Conservation (phyloP, 2,797 vertebrate species). For the Stomatorhinus walkeri region DNA sequence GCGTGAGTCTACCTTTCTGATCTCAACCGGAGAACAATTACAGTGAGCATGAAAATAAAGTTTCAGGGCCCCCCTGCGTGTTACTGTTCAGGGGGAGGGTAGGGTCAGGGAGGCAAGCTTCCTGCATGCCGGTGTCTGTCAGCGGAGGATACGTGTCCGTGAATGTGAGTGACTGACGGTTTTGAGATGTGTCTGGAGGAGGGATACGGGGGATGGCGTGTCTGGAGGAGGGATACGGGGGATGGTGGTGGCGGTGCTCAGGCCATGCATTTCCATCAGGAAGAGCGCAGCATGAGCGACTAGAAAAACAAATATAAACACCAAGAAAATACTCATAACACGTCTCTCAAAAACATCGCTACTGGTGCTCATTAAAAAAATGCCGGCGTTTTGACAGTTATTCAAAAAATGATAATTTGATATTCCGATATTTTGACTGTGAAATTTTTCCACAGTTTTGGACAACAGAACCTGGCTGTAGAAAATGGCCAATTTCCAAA, state of each 20-base stretch:
- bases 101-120: not conserved
- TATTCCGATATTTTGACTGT: not conserved
- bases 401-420: not conserved
- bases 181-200: not conserved
- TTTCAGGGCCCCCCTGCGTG: constrained; percentile 25
- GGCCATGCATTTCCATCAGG: constrained; percentile 17
- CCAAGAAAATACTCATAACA: not conserved
- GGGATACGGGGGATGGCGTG: not conserved
- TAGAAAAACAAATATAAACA: constrained; percentile 30
- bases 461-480: not conserved
- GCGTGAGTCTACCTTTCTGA: constrained; percentile 27
- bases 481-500: not conserved
- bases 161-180: constrained; percentile 34
- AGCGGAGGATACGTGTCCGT: constrained; percentile 22
- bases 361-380: not conserved
- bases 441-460: not conserved
- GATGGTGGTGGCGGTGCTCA: not conserved
- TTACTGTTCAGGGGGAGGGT: constrained; percentile 9
- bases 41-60: constrained; percentile 41
- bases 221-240: not conserved
- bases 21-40: constrained; percentile 39
- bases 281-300: constrained; percentile 2
- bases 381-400: not conserved
- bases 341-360: not conserved
- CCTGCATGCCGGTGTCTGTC: not conserved